These are phyloP conservation scores for Choloepus hoffmanni DNA, from an alignment of 2,113 vertebrate species.

Conservation along the genomic window DNA sequence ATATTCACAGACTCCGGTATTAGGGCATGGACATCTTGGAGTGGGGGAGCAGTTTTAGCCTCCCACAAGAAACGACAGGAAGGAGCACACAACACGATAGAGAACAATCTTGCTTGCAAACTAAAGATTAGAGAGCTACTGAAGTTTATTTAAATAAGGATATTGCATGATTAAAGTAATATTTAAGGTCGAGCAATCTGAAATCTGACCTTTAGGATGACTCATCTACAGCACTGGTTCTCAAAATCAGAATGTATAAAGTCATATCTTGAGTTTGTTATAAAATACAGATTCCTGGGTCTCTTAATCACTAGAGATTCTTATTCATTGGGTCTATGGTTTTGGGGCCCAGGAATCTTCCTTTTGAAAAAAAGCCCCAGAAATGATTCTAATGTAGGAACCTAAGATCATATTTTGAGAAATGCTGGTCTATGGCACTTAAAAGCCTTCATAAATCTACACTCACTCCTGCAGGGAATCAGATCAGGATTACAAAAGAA, in stretches of 20 bases:
- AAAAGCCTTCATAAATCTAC: not conserved
- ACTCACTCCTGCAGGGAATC: not conserved
- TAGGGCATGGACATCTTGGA: not conserved
- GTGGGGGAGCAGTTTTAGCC: not conserved
- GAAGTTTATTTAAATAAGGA: not conserved
- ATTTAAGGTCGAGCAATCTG: not conserved
- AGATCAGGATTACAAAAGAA: not conserved
- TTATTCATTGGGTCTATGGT: not conserved
- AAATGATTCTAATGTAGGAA: not conserved
- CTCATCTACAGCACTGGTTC: conserved; percentile 5
- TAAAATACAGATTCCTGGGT: not conserved
- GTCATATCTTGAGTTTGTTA: not conserved
- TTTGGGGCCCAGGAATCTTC: not conserved
- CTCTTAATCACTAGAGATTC: not conserved
- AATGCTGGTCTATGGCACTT: not conserved
- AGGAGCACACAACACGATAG: not conserved
- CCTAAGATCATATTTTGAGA: not conserved
- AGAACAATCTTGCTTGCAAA: not conserved
- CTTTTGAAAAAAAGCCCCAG: not conserved
- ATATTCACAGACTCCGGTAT: not conserved
- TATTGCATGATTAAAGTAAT: not conserved
- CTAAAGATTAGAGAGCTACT: not conserved
- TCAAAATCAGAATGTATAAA: conserved; percentile 8
- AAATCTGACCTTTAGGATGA: conserved; percentile 19
- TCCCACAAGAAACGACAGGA: not conserved